Conservation (phyloP, 2,888 invertebrate genomes). For the Mongoloraphidia duomilia region DNA sequence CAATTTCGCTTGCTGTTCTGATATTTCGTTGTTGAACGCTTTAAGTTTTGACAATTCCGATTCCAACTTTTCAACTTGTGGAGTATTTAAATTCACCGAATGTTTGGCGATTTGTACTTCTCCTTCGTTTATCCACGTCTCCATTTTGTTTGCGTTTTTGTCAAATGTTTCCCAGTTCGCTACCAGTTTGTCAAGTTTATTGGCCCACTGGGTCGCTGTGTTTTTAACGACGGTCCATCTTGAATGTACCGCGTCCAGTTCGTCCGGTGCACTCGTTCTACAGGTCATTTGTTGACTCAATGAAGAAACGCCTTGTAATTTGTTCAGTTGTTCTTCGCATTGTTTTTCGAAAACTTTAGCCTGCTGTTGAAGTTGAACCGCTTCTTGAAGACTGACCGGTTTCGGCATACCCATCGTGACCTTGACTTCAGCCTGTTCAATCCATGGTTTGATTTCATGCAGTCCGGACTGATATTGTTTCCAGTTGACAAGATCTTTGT, state of each 20-base stretch:
- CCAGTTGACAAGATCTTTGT: constrained; percentile 71
- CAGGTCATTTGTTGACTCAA: constrained; percentile 63
- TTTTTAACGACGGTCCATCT: constrained; percentile 77
- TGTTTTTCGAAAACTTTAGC: constrained; percentile 60
- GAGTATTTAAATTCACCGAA: constrained; percentile 46
- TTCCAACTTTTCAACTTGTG: constrained; percentile 61
- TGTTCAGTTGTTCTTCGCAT: constrained; percentile 60
- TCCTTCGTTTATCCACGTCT: constrained; percentile 59
- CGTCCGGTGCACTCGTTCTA: constrained; percentile 64
- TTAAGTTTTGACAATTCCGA: constrained; percentile 61
- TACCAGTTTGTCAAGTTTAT: constrained; percentile 64
- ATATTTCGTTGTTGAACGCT: constrained; percentile 70
- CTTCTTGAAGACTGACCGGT: constrained; percentile 66
- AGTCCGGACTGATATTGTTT: constrained; percentile 69
- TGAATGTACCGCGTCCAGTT: constrained; percentile 69
- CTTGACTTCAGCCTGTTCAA: constrained; percentile 76
- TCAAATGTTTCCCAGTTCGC: constrained; percentile 73
- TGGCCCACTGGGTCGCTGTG: constrained; percentile 60
- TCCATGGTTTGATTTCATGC: constrained; percentile 72
- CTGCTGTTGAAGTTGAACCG: constrained; percentile 58
- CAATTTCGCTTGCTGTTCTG: constrained; percentile 71
- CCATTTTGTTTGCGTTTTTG: constrained; percentile 57
- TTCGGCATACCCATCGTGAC: constrained; percentile 55
- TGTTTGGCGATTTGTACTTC: constrained; percentile 45
- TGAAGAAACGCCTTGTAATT: constrained; percentile 56